phyloP scores from a whole-genome alignment of 2,113 vertebrate genomes.

The Diphyllodes magnificus region DNA sequence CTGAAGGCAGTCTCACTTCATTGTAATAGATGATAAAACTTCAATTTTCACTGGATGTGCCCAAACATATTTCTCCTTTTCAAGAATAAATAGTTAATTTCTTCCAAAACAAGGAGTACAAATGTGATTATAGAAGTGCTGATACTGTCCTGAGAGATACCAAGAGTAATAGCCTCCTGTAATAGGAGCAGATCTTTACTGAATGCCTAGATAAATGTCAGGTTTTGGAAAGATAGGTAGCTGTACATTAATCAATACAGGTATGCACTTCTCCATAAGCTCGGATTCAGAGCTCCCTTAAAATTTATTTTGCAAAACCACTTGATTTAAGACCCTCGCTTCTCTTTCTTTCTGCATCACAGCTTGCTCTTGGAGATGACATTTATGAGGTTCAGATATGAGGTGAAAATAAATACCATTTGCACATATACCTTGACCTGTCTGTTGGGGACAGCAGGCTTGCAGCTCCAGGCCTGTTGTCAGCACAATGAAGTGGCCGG shows the following conservation, averaged over 20 bases:
- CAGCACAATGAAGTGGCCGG: neutral
- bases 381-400: neutral
- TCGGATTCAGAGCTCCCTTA: neutral
- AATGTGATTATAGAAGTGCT: neutral
- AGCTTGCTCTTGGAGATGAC: neutral
- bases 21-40: neutral
- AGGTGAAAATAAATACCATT: neutral
- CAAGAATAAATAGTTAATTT: neutral
- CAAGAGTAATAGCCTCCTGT: neutral
- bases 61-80: neutral
- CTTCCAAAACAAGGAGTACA: neutral
- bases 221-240: neutral
- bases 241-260: neutral
- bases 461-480: neutral
- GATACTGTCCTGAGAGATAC: neutral
- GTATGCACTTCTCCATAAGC: neutral
- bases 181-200: neutral
- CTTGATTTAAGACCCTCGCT: neutral
- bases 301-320: neutral
- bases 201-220: neutral
- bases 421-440: neutral
- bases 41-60: slow-evolving; percentile 1
- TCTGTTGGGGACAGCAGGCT: neutral
- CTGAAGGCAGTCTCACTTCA: neutral
- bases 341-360: neutral